Base-by-base conservation (phyloP, 2,797 vertebrate genomes). In the Trachurus trachurus region DNA sequence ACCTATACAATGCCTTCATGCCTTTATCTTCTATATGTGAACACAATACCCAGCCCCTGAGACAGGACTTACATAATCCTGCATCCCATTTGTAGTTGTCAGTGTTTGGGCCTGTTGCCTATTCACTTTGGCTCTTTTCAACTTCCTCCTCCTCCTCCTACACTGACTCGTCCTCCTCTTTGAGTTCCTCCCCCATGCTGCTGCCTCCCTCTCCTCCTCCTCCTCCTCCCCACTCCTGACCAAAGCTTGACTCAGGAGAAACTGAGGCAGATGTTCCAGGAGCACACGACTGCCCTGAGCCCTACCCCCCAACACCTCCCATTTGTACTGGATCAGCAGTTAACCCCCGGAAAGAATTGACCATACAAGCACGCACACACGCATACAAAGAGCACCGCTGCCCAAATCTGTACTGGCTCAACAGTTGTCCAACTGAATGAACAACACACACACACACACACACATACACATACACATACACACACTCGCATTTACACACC, bases 201-300 rank as follows among this genome's bases (percentile, higher is more conserved):
- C n/a, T n/a, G n/a, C n/a, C n/a, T n/a, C n/a, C n/a, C n/a, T n/a
- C n/a, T 26, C 26, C 26, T 1, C 61, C 67, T 47, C 40, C 58
- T 61, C 39, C 56, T 50, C 66, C 62, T 62, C 62, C 79, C 74
- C 40, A 4, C 79, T 88, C 74, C 88, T 85, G 89, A 93, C 86
- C 89, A 88, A 88, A 88, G 90, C 91, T 94, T 94, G 89, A 94
- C 93, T 93, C 90, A 93, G 85, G 91, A 92, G 90, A 89, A 93
- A 94, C 93, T 93, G 92, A 90, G 93, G 94, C 96, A 96, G 96
- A 96, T 96, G 96, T 96, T 96, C 92, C 91, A 92, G 93, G 94
- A 96, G 95, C 96, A 96, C 96, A 95, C 95, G 95, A 96, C 95
- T 93, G 93, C 92, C 94, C 93, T 94, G 94, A 88, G 65, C 89